A percentile compares a stretch with the other conserved stretches of the same genome.
phyloP scores from a whole-genome alignment of 2,888 invertebrate species.

The Belgica antarctica region DNA sequence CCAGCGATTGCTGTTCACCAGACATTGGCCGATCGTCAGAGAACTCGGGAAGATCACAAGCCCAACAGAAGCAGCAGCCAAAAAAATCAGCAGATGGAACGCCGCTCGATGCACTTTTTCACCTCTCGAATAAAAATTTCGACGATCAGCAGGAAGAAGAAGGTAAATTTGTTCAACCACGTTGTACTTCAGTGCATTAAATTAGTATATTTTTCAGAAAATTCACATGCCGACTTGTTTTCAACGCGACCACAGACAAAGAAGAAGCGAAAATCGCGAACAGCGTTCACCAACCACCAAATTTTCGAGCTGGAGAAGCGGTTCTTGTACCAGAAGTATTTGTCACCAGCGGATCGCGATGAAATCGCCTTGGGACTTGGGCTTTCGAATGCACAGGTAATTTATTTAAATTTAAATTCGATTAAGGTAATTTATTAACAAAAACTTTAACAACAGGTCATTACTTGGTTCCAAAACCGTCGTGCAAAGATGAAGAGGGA shows the following conservation, averaged over 20 bases:
- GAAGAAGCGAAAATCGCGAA: slow-evolving; percentile 95
- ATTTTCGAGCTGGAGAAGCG: slow-evolving; percentile 97
- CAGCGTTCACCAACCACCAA: slow-evolving; percentile 98
- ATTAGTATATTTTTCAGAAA: slow-evolving; percentile 61
- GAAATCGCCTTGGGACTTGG: slow-evolving; percentile 95
- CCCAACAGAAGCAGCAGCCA: slow-evolving; percentile 48
- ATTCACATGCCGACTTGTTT: slow-evolving; percentile 86
- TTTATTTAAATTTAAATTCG: slow-evolving; percentile 31
- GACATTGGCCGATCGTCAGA: slow-evolving; percentile 56
- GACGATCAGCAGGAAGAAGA: slow-evolving; percentile 83
- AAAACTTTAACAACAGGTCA: slow-evolving; percentile 66
- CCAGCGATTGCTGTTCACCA: slow-evolving; percentile 76
- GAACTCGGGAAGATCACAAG: slow-evolving; percentile 27
- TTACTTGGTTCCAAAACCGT: slow-evolving; percentile 96
- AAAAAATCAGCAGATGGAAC: slow-evolving; percentile 61
- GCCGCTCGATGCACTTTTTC: slow-evolving; percentile 91
- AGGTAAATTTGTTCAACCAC: slow-evolving; percentile 52
- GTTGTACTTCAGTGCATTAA: no score
- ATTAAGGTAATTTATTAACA: slow-evolving; percentile 22
- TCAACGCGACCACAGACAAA: slow-evolving; percentile 88
- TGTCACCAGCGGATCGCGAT: slow-evolving; percentile 95
- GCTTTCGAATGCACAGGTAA: slow-evolving; percentile 86
- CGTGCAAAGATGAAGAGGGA: slow-evolving; percentile 93
- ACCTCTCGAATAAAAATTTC: slow-evolving; percentile 97
- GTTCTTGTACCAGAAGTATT: slow-evolving; percentile 96